phyloP scores from a whole-genome alignment of 2,888 invertebrate species.

The Spisula solida region DNA sequence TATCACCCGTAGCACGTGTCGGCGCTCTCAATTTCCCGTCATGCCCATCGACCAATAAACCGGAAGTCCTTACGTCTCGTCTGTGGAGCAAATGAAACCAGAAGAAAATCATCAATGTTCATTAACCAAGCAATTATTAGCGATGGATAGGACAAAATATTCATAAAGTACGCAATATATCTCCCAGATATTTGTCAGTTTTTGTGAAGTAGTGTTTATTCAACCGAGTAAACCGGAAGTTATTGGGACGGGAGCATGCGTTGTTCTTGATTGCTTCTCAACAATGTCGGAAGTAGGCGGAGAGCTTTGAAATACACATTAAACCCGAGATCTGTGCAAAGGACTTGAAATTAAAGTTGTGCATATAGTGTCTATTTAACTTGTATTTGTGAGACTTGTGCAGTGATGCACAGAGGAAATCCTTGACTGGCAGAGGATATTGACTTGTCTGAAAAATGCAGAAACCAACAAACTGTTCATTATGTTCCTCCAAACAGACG shows the following conservation, averaged over 20 bases:
- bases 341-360: not conserved
- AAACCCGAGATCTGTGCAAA: not conserved
- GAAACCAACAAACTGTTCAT: not conserved
- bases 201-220: conserved; percentile 53
- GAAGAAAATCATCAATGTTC: conserved; percentile 48
- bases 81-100: conserved; percentile 53
- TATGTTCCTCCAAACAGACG: not conserved
- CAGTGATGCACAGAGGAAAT: not conserved
- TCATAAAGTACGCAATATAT: conserved; percentile 44
- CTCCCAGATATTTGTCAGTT: conserved; percentile 43
- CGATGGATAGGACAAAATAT: conserved; percentile 45
- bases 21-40: conserved; percentile 53
- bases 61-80: conserved; percentile 53
- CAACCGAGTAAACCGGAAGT: conserved; percentile 58
- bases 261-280: conserved; percentile 45
- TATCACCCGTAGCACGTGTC: conserved; percentile 44
- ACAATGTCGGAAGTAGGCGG: conserved; percentile 46
- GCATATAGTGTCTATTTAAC: not conserved
- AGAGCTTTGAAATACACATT: conserved; percentile 29
- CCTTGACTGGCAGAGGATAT: not conserved
- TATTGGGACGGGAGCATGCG: conserved; percentile 46
- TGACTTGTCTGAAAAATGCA: conserved; percentile 1
- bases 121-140: conserved; percentile 55
- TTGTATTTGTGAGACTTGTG: not conserved
- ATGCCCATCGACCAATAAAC: conserved; percentile 49